These are phyloP conservation scores for Porites lutea DNA, from an alignment of 64 coral and sea anemone species.

Conservation along the genomic window DNA sequence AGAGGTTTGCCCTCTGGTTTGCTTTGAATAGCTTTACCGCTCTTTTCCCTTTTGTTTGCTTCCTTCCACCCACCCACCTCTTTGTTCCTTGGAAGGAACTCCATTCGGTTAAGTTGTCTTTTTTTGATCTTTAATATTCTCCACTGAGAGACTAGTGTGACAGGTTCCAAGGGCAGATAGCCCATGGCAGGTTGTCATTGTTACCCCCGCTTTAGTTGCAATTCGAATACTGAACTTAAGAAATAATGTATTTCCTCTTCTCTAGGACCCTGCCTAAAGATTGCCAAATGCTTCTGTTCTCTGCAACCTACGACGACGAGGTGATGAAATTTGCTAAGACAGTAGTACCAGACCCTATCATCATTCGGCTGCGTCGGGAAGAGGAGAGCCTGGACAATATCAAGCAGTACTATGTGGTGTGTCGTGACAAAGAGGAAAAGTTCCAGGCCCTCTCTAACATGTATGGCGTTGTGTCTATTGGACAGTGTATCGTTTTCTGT, in stretches of 20 bases:
- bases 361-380: slow-evolving; percentile 83
- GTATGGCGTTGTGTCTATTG: slow-evolving; percentile 95
- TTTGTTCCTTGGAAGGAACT: too few relatives aligned
- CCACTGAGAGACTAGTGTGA: too few relatives aligned
- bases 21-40: background rate
- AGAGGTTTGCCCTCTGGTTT: background rate
- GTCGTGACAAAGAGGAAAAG: slow-evolving; percentile 77
- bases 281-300: slow-evolving; percentile 93
- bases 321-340: slow-evolving; percentile 93
- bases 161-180: too few relatives aligned
- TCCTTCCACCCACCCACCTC: too few relatives aligned
- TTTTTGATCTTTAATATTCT: too few relatives aligned
- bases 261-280: slow-evolving; percentile 67
- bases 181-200: too few relatives aligned
- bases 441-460: slow-evolving; percentile 91
- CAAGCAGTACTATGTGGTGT: slow-evolving; percentile 92
- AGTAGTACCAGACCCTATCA: slow-evolving; percentile 80
- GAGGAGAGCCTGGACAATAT: slow-evolving; percentile 97
- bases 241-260: background rate
- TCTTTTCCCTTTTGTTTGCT: too few relatives aligned
- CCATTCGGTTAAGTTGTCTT: too few relatives aligned
- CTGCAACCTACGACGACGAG: slow-evolving; percentile 93
- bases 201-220: too few relatives aligned
- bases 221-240: too few relatives aligned
- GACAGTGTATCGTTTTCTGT: slow-evolving; percentile 98